phyloP scores from a whole-genome alignment of 1,140 invertebrate species.

The Megalopta genalis region DNA sequence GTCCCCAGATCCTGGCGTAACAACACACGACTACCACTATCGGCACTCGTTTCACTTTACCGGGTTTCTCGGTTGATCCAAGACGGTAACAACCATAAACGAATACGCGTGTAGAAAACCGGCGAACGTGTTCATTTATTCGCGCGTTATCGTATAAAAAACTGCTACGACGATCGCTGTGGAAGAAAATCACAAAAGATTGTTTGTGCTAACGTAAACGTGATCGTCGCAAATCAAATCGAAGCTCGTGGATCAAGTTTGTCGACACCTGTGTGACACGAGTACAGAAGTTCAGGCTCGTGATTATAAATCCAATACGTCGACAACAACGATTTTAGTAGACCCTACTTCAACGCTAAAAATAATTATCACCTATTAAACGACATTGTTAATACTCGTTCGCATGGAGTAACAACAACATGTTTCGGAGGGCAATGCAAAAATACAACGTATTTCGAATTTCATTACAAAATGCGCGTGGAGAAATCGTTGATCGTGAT shows the following conservation, averaged over 20 bases:
- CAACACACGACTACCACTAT: neutral
- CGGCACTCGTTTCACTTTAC: neutral
- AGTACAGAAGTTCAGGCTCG: no score
- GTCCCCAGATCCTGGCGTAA: neutral
- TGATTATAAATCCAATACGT: neutral
- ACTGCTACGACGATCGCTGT: neutral
- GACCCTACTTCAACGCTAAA: neutral
- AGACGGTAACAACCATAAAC: neutral
- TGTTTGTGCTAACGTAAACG: slow-evolving; percentile 13
- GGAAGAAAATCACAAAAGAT: neutral
- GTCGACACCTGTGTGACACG: no score
- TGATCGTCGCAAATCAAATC: neutral
- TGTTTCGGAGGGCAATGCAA: neutral
- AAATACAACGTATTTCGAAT: neutral
- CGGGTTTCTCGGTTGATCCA: neutral
- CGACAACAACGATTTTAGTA: neutral
- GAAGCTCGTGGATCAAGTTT: no score
- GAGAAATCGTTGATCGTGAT: no score
- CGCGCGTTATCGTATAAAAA: neutral
- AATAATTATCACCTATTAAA: neutral
- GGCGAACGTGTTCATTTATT: neutral
- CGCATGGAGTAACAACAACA: neutral
- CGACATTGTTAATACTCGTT: neutral
- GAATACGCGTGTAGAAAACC: neutral
- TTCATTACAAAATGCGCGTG: no score